phyloP scores from a whole-genome alignment of 2,797 vertebrate species.

The Cossypha caffra region DNA sequence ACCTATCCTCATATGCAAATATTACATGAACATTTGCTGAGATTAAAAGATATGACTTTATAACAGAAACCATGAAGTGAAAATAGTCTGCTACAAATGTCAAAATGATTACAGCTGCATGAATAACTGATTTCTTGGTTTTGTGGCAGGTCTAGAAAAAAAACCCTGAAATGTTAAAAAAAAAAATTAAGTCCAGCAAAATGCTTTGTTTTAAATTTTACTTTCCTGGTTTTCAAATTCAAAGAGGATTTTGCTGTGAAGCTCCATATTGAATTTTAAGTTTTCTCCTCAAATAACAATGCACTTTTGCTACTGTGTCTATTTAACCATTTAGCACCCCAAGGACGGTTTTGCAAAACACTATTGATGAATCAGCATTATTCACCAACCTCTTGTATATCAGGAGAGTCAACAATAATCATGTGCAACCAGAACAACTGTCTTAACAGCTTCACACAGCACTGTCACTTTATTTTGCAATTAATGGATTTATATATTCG shows the following conservation, averaged over 20 bases:
- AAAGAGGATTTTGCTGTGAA: neutral
- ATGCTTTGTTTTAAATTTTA: neutral
- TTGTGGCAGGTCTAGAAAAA: neutral
- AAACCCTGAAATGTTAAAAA: rapidly evolving
- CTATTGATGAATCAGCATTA: neutral
- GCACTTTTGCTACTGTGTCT: neutral
- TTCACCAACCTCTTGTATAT: neutral
- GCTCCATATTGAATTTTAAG: neutral
- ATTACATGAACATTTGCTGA: neutral
- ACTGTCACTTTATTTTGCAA: neutral
- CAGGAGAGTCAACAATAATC: neutral
- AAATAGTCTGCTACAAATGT: neutral
- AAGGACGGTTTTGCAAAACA: neutral
- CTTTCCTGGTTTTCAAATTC: neutral
- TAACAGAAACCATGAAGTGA: neutral
- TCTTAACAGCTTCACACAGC: neutral
- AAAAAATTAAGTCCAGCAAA: neutral
- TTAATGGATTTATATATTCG: neutral
- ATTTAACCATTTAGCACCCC: neutral
- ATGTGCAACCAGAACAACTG: neutral
- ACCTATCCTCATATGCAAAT: neutral
- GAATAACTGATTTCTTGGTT: neutral
- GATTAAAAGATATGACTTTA: neutral
- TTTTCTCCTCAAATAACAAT: neutral
- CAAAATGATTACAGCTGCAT: neutral